Percentiles rank a stretch among this genome's conserved stretches.
Conservation (phyloP, 2,888 invertebrate species). For the Pilophorus perplexus region DNA sequence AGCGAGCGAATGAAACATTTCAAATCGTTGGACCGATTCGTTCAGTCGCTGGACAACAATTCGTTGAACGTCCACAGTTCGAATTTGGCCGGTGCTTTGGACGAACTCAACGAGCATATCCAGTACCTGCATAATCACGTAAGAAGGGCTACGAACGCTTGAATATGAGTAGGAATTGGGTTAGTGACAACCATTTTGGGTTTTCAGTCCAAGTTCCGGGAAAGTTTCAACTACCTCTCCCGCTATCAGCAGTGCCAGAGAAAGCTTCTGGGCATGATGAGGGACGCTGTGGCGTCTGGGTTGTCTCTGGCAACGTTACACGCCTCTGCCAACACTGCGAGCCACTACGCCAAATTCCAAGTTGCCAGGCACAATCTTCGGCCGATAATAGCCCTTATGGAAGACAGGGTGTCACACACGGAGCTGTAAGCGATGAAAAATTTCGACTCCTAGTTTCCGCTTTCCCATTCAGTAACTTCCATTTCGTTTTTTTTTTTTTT, state of each 20-base stretch:
- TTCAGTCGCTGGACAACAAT: conserved; percentile 75
- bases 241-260: conserved; percentile 82
- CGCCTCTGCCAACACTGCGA: conserved; percentile 59
- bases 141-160: too few species aligned
- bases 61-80: conserved; percentile 80
- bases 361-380: conserved; percentile 83
- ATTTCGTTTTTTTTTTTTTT: not conserved
- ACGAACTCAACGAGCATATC: conserved; percentile 82
- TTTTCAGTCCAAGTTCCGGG: conserved; percentile 75
- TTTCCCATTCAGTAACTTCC: not conserved
- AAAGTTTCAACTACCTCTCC: conserved; percentile 75
- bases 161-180: too few species aligned
- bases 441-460: not conserved
- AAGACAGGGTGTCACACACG: conserved; percentile 68
- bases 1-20: conserved; percentile 80
- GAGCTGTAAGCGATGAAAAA: conserved; percentile 62
- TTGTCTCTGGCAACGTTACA: conserved; percentile 48
- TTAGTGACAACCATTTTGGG: too few species aligned
- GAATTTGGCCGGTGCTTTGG: conserved; percentile 75
- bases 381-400: conserved; percentile 77
- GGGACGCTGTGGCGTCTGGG: conserved; percentile 66
- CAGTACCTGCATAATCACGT: conserved; percentile 80
- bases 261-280: conserved; percentile 74
- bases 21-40: conserved; percentile 75
- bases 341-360: conserved; percentile 93